A percentile compares a stretch with the other conserved stretches of the same genome.
These are phyloP conservation scores for Takifugu flavidus DNA, from an alignment of 2,113 vertebrate species.

Conservation along the genomic window DNA sequence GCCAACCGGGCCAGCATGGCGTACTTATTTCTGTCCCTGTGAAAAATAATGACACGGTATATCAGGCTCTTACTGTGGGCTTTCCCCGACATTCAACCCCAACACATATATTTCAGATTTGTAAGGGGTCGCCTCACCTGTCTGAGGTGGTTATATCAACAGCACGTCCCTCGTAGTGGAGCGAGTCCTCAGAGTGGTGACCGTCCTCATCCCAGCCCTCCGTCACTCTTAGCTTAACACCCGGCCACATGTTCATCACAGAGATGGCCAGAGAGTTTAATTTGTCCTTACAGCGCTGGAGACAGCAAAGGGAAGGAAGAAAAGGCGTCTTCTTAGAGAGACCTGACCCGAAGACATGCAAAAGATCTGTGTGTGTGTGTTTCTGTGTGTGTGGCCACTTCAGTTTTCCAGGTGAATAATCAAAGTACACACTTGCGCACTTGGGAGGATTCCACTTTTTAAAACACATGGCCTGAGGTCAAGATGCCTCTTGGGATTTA, in stretches of 20 bases:
- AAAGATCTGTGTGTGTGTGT: neutral
- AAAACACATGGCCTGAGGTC: too few relatives aligned
- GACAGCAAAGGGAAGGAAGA: neutral
- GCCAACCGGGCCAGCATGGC: conserved; percentile 90
- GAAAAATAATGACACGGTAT: neutral
- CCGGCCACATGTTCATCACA: conserved; percentile 92
- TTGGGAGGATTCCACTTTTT: too few relatives aligned
- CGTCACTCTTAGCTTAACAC: conserved; percentile 88
- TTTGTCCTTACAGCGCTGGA: conserved; percentile 96
- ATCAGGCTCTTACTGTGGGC: too few relatives aligned
- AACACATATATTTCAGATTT: too few relatives aligned
- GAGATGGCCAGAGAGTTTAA: conserved; percentile 95
- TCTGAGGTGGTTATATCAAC: conserved; percentile 94
- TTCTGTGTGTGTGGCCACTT: too few relatives aligned
- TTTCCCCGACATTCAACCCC: too few relatives aligned
- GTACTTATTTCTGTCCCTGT: conserved; percentile 87
- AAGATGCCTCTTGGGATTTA: too few relatives aligned
- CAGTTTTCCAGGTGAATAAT: too few relatives aligned
- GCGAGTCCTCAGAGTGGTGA: conserved; percentile 86
- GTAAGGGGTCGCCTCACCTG: conserved; percentile 34
- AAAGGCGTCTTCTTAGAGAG: conserved; percentile 1
- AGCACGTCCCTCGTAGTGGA: conserved; percentile 89
- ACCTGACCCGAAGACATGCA: neutral
- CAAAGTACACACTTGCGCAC: too few relatives aligned
- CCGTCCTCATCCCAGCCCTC: conserved; percentile 94